Conservation (phyloP, 2,797 vertebrate species). For the Lepilemur ruficaudatus region DNA sequence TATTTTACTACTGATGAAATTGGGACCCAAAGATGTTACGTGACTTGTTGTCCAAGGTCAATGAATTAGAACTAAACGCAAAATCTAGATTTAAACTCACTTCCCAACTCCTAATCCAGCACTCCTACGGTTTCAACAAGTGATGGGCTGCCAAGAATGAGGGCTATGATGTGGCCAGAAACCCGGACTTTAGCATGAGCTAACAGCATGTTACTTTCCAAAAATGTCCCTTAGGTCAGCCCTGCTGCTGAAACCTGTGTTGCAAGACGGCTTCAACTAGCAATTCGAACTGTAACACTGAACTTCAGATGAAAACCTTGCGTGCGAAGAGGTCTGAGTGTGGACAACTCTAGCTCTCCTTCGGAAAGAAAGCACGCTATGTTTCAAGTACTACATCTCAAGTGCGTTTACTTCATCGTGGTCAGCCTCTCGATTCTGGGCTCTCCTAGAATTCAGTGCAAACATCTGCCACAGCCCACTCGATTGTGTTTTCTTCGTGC, state of each 20-base stretch:
- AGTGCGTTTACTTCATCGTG: not conserved
- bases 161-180: rapidly evolving
- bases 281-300: not conserved
- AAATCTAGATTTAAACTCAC: not conserved
- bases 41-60: not conserved
- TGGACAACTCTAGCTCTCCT: not conserved
- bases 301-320: not conserved
- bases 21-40: not conserved
- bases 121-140: not conserved
- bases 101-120: not conserved
- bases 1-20: not conserved
- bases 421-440: not conserved
- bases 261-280: not conserved
- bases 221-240: rapidly evolving
- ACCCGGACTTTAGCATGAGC: not conserved
- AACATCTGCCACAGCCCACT: rapidly evolving
- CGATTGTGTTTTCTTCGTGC: rapidly evolving
- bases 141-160: rapidly evolving
- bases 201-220: not conserved
- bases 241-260: not conserved
- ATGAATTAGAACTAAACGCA: not conserved
- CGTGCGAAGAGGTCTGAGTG: not conserved
- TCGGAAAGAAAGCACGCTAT: not conserved
- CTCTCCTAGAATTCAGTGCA: not conserved
- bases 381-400: not conserved